Evolutionary conservation across 2,113 vertebrate genomes (phyloP), one percentile per base, ranked within the genome.

Genomic region (Aspidoscelis tigris): DNA sequence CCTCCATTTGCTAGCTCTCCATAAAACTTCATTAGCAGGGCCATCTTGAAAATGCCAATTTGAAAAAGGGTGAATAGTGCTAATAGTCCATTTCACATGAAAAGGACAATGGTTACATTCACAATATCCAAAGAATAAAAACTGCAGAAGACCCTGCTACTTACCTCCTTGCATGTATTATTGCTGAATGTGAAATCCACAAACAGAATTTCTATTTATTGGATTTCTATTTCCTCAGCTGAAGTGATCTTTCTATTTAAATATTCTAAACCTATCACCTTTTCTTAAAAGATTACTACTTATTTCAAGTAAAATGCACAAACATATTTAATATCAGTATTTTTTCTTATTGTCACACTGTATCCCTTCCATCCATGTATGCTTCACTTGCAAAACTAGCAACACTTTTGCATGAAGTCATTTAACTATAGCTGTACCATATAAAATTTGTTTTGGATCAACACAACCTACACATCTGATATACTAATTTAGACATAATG

Each of bases 1-100:
- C 75, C 71, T 82, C 64, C 47, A 76, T 71, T 66, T 76, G 72
- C 12, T 79, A 11, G 68, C 78, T 78, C 66, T 50, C 9, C 26
- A 64, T 82, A 44, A 24, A 11, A 20, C 77, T 1, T 10, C 20
- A 8, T 81, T 69, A 72, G 9, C 20, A 78, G 7, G 84, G 78
- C 2, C 82, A 8, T n/a, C 78, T 0, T 5, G 58, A 86, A 85
- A 77, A 73, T 2, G 3, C 2, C 44, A 53, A 5, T 33, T 77
- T 65, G 85, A 18, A 39, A 79, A 80, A 5, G 3, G 0, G 50
- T 70, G 43, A 3, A n/a, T 53, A n/a, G 81, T 88, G 43, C 74
- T 21, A 86, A 84, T 75, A 8, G 1, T 24, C 14, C 5, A 14
- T 9, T 3, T 66, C 71, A 81, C 72, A 5, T 2, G 47, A 22